Evolutionary conservation across 2,888 invertebrate species (phyloP).

Genomic region (Ametastegia equiseti): DNA sequence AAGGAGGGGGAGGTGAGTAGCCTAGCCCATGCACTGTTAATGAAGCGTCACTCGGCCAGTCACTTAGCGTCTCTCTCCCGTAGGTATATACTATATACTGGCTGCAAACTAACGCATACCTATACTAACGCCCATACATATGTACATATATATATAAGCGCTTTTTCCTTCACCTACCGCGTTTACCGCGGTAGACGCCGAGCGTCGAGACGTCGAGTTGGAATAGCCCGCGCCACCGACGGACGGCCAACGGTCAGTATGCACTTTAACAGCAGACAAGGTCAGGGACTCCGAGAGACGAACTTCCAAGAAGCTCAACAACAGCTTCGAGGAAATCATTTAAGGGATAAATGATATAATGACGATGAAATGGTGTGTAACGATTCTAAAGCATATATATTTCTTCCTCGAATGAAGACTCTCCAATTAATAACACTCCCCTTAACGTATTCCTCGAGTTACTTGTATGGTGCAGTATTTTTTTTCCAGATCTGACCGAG

Average conservation of each 20-base stretch:
- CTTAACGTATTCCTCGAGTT: too few relatives aligned
- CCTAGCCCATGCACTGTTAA: slow-evolving; percentile 61
- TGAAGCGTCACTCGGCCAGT: slow-evolving; percentile 68
- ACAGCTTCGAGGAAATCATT: too few relatives aligned
- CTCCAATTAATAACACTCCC: neutral
- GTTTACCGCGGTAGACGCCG: too few relatives aligned
- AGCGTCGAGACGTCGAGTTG: slow-evolving; percentile 54
- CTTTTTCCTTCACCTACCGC: slow-evolving; percentile 46
- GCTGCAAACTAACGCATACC: slow-evolving; percentile 29
- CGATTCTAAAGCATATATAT: too few relatives aligned
- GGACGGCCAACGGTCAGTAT: too few relatives aligned
- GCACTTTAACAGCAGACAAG: slow-evolving; percentile 53
- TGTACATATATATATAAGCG: slow-evolving; percentile 24
- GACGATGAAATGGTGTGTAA: too few relatives aligned
- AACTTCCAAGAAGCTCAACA: neutral
- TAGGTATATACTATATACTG: slow-evolving; percentile 37
- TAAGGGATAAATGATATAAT: too few relatives aligned
- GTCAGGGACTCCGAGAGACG: slow-evolving; percentile 53
- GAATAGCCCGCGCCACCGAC: too few relatives aligned
- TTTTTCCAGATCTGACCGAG: too few relatives aligned
- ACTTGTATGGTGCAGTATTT: too few relatives aligned
- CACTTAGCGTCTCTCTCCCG: slow-evolving; percentile 65
- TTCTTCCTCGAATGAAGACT: too few relatives aligned
- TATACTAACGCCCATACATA: slow-evolving; percentile 36
- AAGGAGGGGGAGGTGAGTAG: slow-evolving; percentile 43